phyloP scores from a whole-genome alignment of 2,797 vertebrate genomes.

The Gallinago solitaria region DNA sequence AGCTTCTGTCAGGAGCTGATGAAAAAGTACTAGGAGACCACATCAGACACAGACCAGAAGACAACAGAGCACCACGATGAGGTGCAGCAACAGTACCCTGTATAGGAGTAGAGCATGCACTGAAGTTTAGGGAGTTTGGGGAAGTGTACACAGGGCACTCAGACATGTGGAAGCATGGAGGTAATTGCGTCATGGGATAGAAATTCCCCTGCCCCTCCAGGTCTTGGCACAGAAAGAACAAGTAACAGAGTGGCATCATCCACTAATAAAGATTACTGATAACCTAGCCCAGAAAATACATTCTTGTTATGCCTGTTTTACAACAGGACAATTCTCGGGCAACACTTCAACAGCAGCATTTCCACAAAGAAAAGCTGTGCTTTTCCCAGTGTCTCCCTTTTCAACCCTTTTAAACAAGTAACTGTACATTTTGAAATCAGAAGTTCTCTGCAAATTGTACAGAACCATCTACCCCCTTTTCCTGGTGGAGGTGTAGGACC shows the following conservation, averaged over 20 bases:
- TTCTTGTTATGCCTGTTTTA: not conserved
- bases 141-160: not conserved
- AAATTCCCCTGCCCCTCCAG: not conserved
- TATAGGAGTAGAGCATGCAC: not conserved
- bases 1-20: constrained; percentile 13
- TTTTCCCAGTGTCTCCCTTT: not conserved
- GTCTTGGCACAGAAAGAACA: not conserved
- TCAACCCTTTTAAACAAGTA: not conserved
- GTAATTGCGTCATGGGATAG: not conserved
- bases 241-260: not conserved
- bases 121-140: not conserved
- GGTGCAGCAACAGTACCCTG: not conserved
- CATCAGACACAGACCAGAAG: not conserved
- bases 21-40: constrained; percentile 2
- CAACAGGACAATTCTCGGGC: not conserved
- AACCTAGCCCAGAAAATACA: not conserved
- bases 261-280: not conserved
- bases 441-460: not conserved
- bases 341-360: not conserved
- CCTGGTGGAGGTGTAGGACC: not conserved
- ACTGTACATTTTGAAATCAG: not conserved
- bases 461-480: not conserved
- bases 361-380: not conserved
- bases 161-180: not conserved
- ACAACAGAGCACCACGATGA: not conserved